Evolutionary conservation across 2,113 vertebrate species (phyloP), one percentile per base, ranked within the genome.

Genomic region (Notothenia rossii): DNA sequence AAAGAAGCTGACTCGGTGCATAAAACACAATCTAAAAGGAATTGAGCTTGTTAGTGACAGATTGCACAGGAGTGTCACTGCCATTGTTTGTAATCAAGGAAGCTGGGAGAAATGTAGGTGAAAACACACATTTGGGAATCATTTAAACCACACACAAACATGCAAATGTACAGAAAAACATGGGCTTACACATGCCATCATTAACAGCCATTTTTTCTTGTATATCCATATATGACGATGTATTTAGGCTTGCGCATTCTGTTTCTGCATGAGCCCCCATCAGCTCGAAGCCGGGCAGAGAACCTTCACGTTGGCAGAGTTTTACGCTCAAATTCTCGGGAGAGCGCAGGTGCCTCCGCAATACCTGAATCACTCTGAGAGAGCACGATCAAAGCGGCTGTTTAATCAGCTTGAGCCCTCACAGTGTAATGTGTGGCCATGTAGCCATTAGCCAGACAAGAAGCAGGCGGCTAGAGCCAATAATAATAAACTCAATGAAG

Each of bases 21-120:
- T 69, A 67, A 79, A 88, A 73, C 71, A 61, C 55, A 55, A 54
- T 18, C 63, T 45, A 25, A 8, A n/a, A 72, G 46, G 75, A 12
- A 62, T 53, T 54, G 0, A 49, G 36, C 74, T 81, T 62, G 51
- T 84, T 71, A 64, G 70, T 51, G 55, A 65, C 40, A 72, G 40
- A 50, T 46, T 72, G 60, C 3, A 40, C 29, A 29, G 29, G 45
- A 53, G 25, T 18, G 50, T 11, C 22, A 36, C n/a, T 53, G 20
- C 4, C 36, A 75, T 48, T 49, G 53, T 70, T 54, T 74, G 40
- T 49, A 53, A 72, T 60, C 22, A 54, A 6, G 51, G 7, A 25
- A 49, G 50, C n/a, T 25, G 10, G 8, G 45, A 46, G 6, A 22
- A 71, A 59, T 17, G 17, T 20, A 11, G 20, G 11, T 12, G 29